Evolutionary conservation across 2,888 invertebrate genomes (phyloP).

Genomic region (Pardosa pseudoannulata): DNA sequence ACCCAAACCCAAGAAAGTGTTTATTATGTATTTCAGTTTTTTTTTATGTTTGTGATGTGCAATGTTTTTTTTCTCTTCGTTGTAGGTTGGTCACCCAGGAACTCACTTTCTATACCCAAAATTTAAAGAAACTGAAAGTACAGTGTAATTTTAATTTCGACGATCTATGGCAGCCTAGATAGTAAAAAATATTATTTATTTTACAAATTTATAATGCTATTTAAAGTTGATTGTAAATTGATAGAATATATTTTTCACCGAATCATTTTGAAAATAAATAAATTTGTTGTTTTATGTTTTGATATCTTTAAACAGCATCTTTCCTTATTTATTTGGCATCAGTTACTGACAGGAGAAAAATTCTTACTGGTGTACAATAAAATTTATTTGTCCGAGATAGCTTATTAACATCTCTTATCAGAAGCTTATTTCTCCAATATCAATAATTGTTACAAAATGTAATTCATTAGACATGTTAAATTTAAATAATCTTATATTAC

Average conservation of each 20-base stretch:
- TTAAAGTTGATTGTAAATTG: conserved; percentile 61
- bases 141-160: conserved; percentile 71
- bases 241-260: conserved; percentile 69
- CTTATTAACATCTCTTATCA: no score
- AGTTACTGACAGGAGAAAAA: no score
- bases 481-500: no score
- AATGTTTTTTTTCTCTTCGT: not conserved
- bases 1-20: no score
- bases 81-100: conserved; percentile 89
- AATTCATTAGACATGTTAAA: no score
- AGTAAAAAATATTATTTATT: conserved; percentile 53
- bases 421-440: no score
- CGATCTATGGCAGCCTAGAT: conserved; percentile 73
- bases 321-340: no score
- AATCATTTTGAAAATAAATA: conserved; percentile 59
- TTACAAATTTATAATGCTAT: conserved; percentile 56
- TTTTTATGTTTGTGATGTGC: no score
- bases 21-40: no score
- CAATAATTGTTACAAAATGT: no score
- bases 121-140: conserved; percentile 81
- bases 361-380: no score
- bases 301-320: not conserved
- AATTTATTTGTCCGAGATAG: no score
- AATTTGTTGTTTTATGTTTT: conserved; percentile 36
- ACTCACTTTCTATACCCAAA: conserved; percentile 92